A percentile compares a stretch with the other conserved stretches of the same genome.
These are phyloP conservation scores for Aplysina aerophoba DNA, from an alignment of 37 sponge, comb jelly and placozoan species.

Conservation along the genomic window DNA sequence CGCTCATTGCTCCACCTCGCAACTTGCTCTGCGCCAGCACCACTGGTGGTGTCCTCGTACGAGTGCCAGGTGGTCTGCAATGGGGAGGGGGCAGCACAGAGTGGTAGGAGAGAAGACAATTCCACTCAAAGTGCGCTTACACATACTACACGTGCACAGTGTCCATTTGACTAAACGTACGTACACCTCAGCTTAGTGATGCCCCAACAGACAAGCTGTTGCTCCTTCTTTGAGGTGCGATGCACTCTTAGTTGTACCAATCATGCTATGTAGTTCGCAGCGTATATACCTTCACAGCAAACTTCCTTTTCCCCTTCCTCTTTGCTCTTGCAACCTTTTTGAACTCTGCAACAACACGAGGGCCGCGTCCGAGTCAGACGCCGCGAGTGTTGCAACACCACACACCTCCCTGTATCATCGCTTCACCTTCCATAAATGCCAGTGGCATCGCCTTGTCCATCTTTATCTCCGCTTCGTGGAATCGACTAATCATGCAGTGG, in stretches of 20 bases:
- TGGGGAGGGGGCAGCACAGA: background rate
- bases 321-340: slow-evolving; percentile 1
- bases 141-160: too few species aligned
- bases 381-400: background rate
- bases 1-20: slow-evolving; percentile 2
- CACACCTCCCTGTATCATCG: too few species aligned
- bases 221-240: too few species aligned
- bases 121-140: too few species aligned
- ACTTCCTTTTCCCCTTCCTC: slow-evolving; percentile 25
- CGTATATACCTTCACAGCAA: background rate
- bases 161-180: too few species aligned
- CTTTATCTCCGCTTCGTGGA: background rate
- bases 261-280: background rate
- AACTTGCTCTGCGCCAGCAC: background rate
- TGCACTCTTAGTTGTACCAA: background rate
- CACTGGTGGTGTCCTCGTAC: background rate
- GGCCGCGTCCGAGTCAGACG: too few species aligned
- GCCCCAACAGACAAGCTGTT: too few species aligned
- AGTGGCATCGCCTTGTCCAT: background rate
- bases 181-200: too few species aligned
- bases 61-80: slow-evolving; percentile 15
- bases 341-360: background rate
- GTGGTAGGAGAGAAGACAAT: too few species aligned
- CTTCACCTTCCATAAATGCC: slow-evolving; percentile 24
- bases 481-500: background rate